Conservation (phyloP, 2,888 invertebrate genomes). For the Andrena chrysosceles region DNA sequence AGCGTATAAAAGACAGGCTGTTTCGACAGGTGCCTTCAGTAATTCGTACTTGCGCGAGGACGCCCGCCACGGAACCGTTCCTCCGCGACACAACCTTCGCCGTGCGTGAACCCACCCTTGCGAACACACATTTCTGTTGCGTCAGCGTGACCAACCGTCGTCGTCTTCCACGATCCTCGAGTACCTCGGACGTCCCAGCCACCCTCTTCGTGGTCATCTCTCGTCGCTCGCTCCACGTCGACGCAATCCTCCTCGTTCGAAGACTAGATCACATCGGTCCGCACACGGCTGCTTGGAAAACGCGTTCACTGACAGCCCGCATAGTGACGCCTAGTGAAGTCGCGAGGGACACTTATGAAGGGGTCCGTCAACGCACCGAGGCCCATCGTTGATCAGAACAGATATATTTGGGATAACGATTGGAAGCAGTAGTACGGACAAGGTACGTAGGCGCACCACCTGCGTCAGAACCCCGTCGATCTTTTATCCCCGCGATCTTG, state of each 20-base stretch:
- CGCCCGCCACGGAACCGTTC: neutral
- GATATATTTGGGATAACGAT: conserved; percentile 82
- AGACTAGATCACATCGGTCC: conserved; percentile 9
- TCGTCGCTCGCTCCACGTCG: neutral
- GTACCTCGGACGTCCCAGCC: neutral
- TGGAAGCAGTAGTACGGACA: conserved; percentile 79
- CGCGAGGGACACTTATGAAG: conserved; percentile 81
- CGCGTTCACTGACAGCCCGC: conserved; percentile 39
- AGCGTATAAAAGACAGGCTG: conserved; percentile 78
- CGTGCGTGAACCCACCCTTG: conserved; percentile 5
- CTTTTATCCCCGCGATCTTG: neutral
- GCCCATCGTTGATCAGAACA: conserved; percentile 77
- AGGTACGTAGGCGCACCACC: conserved; percentile 70
- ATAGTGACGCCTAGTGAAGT: conserved; percentile 62
- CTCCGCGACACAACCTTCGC: neutral
- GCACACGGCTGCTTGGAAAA: conserved; percentile 28
- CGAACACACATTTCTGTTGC: neutral
- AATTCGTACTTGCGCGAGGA: conserved; percentile 63
- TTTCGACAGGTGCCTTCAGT: conserved; percentile 74
- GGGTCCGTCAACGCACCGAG: conserved; percentile 77
- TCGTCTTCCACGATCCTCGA: neutral
- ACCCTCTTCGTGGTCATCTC: neutral
- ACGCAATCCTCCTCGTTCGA: neutral
- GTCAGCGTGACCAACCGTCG: neutral
- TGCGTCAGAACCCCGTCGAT: neutral